phyloP scores from a whole-genome alignment of 2,888 invertebrate species.

The Drosophila peninsularis region DNA sequence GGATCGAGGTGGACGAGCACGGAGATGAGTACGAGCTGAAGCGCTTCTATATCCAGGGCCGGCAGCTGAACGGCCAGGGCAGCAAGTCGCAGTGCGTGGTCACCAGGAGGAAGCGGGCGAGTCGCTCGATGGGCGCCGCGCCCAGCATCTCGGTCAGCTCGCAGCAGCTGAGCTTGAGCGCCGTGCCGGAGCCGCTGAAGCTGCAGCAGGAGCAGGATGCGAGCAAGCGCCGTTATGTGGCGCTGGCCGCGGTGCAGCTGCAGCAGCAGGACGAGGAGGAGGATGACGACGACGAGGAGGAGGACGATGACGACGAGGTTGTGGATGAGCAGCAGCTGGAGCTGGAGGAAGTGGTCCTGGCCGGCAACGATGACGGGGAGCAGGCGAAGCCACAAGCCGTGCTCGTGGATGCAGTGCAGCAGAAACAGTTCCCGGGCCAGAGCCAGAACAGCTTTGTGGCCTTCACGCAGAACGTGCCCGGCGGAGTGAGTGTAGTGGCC shows the following conservation, averaged over 20 bases:
- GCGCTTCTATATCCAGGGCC: slow-evolving; percentile 76
- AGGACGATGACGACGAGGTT: slow-evolving; percentile 9
- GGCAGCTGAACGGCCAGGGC: slow-evolving; percentile 70
- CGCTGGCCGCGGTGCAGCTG: slow-evolving; percentile 51
- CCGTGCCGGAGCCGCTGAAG: slow-evolving; percentile 1
- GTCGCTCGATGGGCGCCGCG: slow-evolving; percentile 17
- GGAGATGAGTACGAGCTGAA: slow-evolving; percentile 81
- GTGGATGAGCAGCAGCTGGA: slow-evolving; percentile 17
- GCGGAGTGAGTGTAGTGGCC: slow-evolving; percentile 58
- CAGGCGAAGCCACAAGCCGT: slow-evolving; percentile 2
- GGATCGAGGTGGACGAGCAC: slow-evolving; percentile 77
- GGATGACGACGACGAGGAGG: slow-evolving; percentile 18
- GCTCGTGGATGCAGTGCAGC: neutral
- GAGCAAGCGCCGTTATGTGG: slow-evolving; percentile 61
- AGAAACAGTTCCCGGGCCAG: slow-evolving; percentile 19
- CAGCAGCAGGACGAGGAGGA: slow-evolving; percentile 27
- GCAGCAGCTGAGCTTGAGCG: slow-evolving; percentile 36
- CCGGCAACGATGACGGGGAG: slow-evolving; percentile 9
- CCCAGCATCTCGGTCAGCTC: slow-evolving; percentile 51
- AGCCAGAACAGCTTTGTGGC: slow-evolving; percentile 8
- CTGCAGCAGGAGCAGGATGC: neutral
- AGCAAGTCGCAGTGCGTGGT: slow-evolving; percentile 77
- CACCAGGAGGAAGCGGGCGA: slow-evolving; percentile 72
- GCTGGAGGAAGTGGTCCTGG: slow-evolving; percentile 13
- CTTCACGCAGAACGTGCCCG: slow-evolving; percentile 34